Evolutionary conservation across 2,888 invertebrate species (phyloP), one percentile per base, ranked within the genome.

Genomic region (Cetonia aurata): DNA sequence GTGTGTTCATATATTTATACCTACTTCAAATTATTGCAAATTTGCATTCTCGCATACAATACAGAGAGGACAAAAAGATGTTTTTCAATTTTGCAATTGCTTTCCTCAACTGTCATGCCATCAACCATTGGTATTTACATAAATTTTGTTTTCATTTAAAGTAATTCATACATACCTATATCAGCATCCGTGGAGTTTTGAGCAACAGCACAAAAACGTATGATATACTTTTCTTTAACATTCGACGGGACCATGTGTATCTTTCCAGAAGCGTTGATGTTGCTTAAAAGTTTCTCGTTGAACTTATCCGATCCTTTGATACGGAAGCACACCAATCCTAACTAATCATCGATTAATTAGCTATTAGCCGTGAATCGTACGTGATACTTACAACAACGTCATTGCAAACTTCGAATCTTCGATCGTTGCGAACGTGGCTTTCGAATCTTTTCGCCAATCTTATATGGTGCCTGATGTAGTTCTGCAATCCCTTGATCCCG

Each of bases 241-340:
- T 90, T 91, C 0, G 98, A 95, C 0, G 98, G 98, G 10, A 98
- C 98, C 98, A 99, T 98, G 84, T 99, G 98, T 72, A 99, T 86
- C 83, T 94, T 94, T 12, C 97, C 98, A 3, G 97, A 96, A 71
- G 95, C 97, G 82, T 99, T 99, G 77, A 99, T 96, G 75, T 91
- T 90, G 71, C 96, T 95, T 77, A 99, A 85, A 46, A 99, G 87
- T 83, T 95, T 96, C 84, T 98, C 96, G 83, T 98, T 98, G 62
- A 96, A 81, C 78, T 93, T 92, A 78, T 92, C 91, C 3, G 86
- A 84, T 68, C 95, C 95, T 81, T 92, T 91, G 13, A 96, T 87
- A 0, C 96, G 92, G 83, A 98, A 98, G 82, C 96, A 97, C 0
- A 97, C 96, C 71, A 98, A 85, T 0, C 96, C 97, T 84, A 96